A percentile compares a stretch with the other conserved stretches of the same genome.
Conservation (phyloP, 2,888 invertebrate species). For the Cheilosia vernalis region DNA sequence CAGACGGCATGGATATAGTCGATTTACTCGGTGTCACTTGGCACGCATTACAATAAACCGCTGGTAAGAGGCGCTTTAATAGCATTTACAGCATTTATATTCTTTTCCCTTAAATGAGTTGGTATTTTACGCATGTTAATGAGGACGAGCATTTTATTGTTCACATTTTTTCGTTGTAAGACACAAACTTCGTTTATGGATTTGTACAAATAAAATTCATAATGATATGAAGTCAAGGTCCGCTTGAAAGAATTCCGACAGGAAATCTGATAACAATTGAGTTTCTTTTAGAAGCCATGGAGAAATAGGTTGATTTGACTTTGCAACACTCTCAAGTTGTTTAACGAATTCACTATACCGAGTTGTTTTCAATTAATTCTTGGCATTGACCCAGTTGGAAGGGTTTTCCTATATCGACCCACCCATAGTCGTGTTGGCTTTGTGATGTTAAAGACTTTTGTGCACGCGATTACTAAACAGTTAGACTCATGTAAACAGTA, state of each 20-base stretch:
- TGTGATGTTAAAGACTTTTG: constrained; percentile 8
- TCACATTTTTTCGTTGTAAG: background rate
- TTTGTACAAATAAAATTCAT: background rate
- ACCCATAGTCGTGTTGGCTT: background rate
- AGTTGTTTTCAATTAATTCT: constrained; percentile 32
- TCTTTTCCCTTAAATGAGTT: constrained; percentile 20
- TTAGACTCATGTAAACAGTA: background rate
- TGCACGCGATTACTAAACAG: constrained; percentile 43
- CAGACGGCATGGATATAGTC: constrained; percentile 44
- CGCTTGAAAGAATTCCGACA: background rate
- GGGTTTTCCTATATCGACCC: constrained; percentile 12
- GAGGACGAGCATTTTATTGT: background rate
- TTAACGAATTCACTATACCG: constrained; percentile 5
- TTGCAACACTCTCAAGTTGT: background rate
- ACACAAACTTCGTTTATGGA: background rate
- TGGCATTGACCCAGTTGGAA: constrained; percentile 58
- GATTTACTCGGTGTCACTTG: constrained; percentile 48
- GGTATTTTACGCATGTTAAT: constrained; percentile 20
- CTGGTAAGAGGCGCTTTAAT: constrained; percentile 52
- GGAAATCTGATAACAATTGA: background rate
- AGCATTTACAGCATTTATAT: constrained; percentile 25
- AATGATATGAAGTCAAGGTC: background rate
- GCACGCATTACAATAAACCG: constrained; percentile 27
- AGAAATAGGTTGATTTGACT: background rate
- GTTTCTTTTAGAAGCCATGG: background rate